Percentiles rank a stretch among this genome's conserved stretches.
Conservation (phyloP, 2,888 invertebrate genomes). For the Rhorus exstirpatorius region DNA sequence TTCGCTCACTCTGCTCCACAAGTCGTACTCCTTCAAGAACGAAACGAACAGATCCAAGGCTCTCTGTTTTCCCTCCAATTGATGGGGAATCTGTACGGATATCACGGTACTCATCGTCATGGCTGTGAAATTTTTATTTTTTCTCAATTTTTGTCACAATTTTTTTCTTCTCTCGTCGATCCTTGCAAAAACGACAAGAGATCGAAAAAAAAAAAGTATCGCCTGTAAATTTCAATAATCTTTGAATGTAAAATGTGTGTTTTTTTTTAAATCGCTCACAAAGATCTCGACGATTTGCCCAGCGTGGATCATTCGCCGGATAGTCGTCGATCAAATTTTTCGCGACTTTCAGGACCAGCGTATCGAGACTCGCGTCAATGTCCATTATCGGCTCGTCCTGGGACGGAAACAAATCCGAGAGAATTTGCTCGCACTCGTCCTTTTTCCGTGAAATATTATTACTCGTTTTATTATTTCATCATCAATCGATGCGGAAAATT, state of each 20-base stretch:
- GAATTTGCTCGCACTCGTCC: slow-evolving; percentile 86
- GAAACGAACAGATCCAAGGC: slow-evolving; percentile 92
- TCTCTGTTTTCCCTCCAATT: slow-evolving; percentile 95
- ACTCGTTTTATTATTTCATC: no score
- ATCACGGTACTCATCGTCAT: slow-evolving; percentile 84
- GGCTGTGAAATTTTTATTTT: slow-evolving; percentile 72
- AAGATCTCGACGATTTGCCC: slow-evolving; percentile 87
- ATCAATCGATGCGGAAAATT: no score
- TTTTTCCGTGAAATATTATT: no score
- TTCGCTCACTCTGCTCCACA: slow-evolving; percentile 89
- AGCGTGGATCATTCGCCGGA: slow-evolving; percentile 95
- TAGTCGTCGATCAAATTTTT: slow-evolving; percentile 94
- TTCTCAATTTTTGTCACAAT: background rate
- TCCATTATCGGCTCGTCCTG: slow-evolving; percentile 85
- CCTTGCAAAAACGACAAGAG: no score
- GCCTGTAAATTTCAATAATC: background rate
- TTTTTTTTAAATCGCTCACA: no score
- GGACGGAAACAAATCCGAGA: slow-evolving; percentile 86
- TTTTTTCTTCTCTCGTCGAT: no score
- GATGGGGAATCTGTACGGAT: slow-evolving; percentile 94
- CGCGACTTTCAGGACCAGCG: slow-evolving; percentile 90
- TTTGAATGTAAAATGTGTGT: no score
- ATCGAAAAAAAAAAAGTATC: slow-evolving; percentile 18
- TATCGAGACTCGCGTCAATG: slow-evolving; percentile 87
- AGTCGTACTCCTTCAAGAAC: slow-evolving; percentile 90